Conservation (phyloP, 1,140 invertebrate species). For the Potamilus streckersoni region DNA sequence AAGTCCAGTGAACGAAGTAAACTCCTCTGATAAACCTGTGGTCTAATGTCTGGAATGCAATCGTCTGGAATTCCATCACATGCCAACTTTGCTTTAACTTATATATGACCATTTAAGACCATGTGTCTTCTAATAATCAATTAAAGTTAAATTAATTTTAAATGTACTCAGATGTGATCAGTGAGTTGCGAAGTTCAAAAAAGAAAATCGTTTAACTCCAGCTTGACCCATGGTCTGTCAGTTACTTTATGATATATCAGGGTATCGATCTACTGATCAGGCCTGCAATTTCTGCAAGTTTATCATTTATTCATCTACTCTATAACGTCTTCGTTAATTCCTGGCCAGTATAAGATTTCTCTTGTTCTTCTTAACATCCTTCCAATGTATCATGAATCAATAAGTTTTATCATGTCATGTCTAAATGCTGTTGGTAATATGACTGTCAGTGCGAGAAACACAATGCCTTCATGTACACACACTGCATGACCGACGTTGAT, state of each 20-base stretch:
- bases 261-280: constrained; percentile 6
- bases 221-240: constrained; percentile 20
- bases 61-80: constrained; percentile 29
- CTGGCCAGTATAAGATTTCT: constrained; percentile 67
- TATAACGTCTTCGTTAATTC: constrained; percentile 67
- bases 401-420: constrained; percentile 56
- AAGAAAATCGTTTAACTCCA: constrained; percentile 27
- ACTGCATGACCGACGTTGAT: constrained; percentile 30
- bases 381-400: constrained; percentile 69
- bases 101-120: constrained; percentile 6
- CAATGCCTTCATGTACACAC: constrained; percentile 21
- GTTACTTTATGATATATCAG: constrained; percentile 10
- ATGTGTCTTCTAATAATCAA: not conserved
- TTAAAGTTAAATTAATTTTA: constrained; percentile 29
- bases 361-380: constrained; percentile 64
- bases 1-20: constrained; percentile 32
- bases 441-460: constrained; percentile 26
- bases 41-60: constrained; percentile 67
- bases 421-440: constrained; percentile 64
- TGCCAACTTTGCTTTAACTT: constrained; percentile 10
- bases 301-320: constrained; percentile 14
- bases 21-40: constrained; percentile 65
- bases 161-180: constrained; percentile 36
- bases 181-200: constrained; percentile 21
- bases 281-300: constrained; percentile 5